phyloP scores from a whole-genome alignment of 2,113 vertebrate genomes.

The Mormyrus iriodes region DNA sequence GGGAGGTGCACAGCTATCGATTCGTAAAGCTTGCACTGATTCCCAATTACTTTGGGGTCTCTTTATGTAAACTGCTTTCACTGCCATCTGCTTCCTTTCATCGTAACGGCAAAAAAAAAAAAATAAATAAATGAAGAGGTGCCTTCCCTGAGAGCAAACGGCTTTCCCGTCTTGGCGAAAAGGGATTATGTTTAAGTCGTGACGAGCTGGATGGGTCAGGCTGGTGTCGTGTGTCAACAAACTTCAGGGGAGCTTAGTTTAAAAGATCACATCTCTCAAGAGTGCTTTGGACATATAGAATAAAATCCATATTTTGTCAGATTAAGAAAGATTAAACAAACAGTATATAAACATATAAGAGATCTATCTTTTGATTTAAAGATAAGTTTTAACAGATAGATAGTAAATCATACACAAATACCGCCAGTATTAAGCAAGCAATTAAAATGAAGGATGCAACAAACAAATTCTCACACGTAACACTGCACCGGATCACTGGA shows the following conservation, averaged over 20 bases:
- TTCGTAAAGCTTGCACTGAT: slow-evolving; percentile 49
- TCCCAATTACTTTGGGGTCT: slow-evolving; percentile 60
- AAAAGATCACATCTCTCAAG: not conserved
- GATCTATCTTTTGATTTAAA: not conserved
- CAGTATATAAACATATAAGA: not conserved
- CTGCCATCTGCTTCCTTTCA: slow-evolving; percentile 12
- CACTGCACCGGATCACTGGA: not conserved
- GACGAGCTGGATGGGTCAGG: not conserved
- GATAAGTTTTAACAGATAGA: not conserved
- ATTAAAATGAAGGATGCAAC: not conserved
- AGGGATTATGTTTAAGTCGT: not conserved
- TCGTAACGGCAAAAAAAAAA: not conserved
- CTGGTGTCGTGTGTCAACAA: not conserved
- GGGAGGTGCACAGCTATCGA: slow-evolving; percentile 57
- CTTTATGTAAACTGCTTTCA: slow-evolving; percentile 31
- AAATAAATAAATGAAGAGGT: not conserved
- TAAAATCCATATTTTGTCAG: not conserved
- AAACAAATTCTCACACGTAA: not conserved
- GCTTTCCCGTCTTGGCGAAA: not conserved
- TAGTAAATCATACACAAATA: not conserved
- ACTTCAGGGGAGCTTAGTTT: not conserved
- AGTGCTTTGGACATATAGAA: not conserved
- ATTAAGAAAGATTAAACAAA: not conserved
- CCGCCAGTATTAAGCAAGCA: not conserved
- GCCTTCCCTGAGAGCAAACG: not conserved